Evolutionary conservation across 2,113 vertebrate species (phyloP).

Genomic region (Phylloscopus whistleri): DNA sequence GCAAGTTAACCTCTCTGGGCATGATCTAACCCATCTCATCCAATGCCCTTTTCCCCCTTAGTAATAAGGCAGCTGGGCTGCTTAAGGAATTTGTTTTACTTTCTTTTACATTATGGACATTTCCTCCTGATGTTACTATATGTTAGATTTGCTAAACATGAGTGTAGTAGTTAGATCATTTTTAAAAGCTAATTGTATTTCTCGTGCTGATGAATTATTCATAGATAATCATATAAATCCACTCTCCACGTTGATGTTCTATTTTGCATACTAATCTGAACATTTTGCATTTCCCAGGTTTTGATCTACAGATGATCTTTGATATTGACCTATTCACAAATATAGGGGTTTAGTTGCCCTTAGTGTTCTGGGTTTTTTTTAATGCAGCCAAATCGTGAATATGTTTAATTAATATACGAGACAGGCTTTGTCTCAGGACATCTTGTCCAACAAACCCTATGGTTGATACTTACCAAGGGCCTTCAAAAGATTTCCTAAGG

Average conservation of each 20-base stretch:
- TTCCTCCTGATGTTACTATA: slow-evolving; percentile 30
- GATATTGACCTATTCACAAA: slow-evolving; percentile 46
- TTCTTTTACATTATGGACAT: slow-evolving; percentile 50
- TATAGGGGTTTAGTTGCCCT: slow-evolving; percentile 41
- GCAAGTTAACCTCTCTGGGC: slow-evolving; percentile 28
- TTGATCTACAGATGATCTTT: slow-evolving; percentile 66
- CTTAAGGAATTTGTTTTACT: slow-evolving; percentile 33
- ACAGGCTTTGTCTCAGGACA: background rate
- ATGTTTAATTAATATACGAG: slow-evolving; percentile 36
- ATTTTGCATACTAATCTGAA: slow-evolving; percentile 72
- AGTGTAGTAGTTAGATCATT: slow-evolving; percentile 36
- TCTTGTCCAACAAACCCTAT: background rate
- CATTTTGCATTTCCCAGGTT: slow-evolving; percentile 66
- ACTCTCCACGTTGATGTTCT: slow-evolving; percentile 52
- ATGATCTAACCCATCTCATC: slow-evolving; percentile 18
- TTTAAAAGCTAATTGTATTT: slow-evolving; percentile 70
- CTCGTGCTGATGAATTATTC: slow-evolving; percentile 72
- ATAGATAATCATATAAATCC: slow-evolving; percentile 70
- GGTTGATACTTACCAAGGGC: background rate
- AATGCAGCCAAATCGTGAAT: background rate
- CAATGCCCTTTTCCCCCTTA: slow-evolving; percentile 12
- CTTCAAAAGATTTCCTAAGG: background rate
- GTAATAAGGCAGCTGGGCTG: slow-evolving; percentile 5
- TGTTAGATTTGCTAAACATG: slow-evolving; percentile 52
- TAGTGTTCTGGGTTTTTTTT: background rate